Evolutionary conservation across 1,140 invertebrate genomes (phyloP).

Genomic region (Andrena cerasifolii): DNA sequence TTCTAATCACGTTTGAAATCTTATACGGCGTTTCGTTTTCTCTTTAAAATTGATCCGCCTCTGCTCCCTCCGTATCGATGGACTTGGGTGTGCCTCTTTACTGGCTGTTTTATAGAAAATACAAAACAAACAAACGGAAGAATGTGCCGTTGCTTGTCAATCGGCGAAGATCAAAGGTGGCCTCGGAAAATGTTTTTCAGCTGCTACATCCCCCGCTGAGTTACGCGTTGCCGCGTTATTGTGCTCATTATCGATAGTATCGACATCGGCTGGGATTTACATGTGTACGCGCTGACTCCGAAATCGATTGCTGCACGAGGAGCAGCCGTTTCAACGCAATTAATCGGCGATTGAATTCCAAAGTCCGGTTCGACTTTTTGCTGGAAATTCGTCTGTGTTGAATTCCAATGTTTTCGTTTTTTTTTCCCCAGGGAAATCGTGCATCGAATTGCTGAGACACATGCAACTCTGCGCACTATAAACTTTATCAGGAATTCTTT

Average conservation of each 20-base stretch:
- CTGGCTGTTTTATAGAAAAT: slow-evolving; percentile 17
- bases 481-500: no score
- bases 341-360: slow-evolving; percentile 37
- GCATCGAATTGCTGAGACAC: neutral
- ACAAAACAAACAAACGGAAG: slow-evolving; percentile 36
- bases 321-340: slow-evolving; percentile 15
- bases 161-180: slow-evolving; percentile 30
- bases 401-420: no score
- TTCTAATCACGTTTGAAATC: neutral
- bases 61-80: no score
- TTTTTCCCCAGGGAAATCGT: neutral
- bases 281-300: slow-evolving; percentile 17
- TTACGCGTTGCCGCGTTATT: neutral
- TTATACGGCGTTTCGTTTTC: neutral
- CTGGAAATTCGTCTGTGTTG: neutral
- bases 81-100: neutral
- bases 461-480: no score
- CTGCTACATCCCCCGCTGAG: neutral
- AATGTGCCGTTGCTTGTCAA: neutral
- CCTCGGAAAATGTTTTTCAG: slow-evolving; percentile 31
- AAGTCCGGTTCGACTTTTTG: neutral
- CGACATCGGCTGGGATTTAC: slow-evolving; percentile 18
- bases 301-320: slow-evolving; percentile 11
- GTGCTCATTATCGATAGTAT: slow-evolving; percentile 41
- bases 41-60: no score